A percentile compares a stretch with the other conserved stretches of the same genome.
Evolutionary conservation across 2,797 vertebrate genomes (phyloP).

Genomic region (Clarias laeviceps): DNA sequence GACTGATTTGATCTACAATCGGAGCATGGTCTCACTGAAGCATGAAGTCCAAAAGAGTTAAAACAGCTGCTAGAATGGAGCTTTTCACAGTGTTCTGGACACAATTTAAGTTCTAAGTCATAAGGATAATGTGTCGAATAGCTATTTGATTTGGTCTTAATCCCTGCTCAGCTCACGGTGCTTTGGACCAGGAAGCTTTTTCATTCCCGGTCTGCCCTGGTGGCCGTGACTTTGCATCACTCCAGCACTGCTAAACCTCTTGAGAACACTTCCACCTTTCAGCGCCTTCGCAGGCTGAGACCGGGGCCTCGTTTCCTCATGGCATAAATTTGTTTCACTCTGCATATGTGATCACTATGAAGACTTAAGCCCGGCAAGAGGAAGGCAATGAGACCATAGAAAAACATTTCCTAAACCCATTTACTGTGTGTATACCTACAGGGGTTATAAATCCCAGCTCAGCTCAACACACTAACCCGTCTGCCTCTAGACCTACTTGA

Average conservation of each 20-base stretch:
- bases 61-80: neutral
- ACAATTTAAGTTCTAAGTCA: neutral
- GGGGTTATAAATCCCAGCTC: conserved; percentile 43
- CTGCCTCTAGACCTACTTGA: conserved; percentile 83
- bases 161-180: conserved; percentile 12
- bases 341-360: conserved; percentile 41
- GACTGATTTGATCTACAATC: neutral
- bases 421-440: conserved; percentile 44
- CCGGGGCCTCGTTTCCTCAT: conserved; percentile 42
- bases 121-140: neutral
- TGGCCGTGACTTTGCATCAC: conserved; percentile 32
- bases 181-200: conserved; percentile 29
- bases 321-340: conserved; percentile 47
- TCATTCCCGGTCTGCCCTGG: conserved; percentile 16
- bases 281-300: conserved; percentile 34
- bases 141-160: conserved; percentile 20
- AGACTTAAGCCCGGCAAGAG: conserved; percentile 37
- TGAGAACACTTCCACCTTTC: conserved; percentile 50
- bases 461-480: conserved; percentile 10
- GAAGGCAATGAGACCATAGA: conserved; percentile 39
- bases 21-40: neutral
- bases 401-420: conserved; percentile 56
- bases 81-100: conserved; percentile 10
- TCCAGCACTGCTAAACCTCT: conserved; percentile 23
- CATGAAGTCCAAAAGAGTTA: conserved; percentile 6